A percentile compares a stretch with the other conserved stretches of the same genome.
Evolutionary conservation across 2,113 vertebrate genomes (phyloP).

Genomic region (Cryptoleucopteryx plumbea): DNA sequence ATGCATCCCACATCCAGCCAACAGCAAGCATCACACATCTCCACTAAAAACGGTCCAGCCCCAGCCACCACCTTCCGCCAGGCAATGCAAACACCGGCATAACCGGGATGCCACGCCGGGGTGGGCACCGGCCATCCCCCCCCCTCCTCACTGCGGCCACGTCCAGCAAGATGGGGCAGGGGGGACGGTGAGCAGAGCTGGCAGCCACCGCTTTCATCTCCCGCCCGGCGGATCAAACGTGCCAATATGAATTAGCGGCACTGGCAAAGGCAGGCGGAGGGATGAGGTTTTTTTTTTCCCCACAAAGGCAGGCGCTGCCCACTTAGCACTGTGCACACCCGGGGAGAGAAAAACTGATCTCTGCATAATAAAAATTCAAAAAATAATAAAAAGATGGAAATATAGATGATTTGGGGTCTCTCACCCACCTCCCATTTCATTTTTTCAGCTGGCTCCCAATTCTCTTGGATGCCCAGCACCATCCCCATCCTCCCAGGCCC

Average conservation of each 20-base stretch:
- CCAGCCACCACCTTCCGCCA: not conserved
- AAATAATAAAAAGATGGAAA: not conserved
- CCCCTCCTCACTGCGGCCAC: not conserved
- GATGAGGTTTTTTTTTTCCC: conserved; percentile 31
- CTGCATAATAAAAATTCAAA: not conserved
- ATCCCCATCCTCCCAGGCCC: not conserved
- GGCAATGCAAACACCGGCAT: not conserved
- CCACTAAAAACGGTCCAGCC: not conserved
- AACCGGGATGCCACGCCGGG: not conserved
- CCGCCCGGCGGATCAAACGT: conserved; percentile 37
- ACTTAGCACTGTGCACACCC: fast-evolving
- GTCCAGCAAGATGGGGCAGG: not conserved
- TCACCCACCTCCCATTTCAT: not conserved
- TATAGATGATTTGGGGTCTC: fast-evolving
- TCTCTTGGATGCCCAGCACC: not conserved
- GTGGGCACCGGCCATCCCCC: not conserved
- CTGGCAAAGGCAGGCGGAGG: not conserved
- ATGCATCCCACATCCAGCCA: not conserved
- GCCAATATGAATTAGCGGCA: conserved; percentile 48
- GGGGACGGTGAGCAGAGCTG: conserved; percentile 13
- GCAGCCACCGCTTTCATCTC: conserved; percentile 50
- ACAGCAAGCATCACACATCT: not conserved
- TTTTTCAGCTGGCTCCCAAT: not conserved
- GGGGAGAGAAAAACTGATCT: not conserved
- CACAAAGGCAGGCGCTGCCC: not conserved